Percentiles rank a stretch among this genome's conserved stretches.
Evolutionary conservation across 2,888 invertebrate genomes (phyloP).

Genomic region (Oasisia sp.): DNA sequence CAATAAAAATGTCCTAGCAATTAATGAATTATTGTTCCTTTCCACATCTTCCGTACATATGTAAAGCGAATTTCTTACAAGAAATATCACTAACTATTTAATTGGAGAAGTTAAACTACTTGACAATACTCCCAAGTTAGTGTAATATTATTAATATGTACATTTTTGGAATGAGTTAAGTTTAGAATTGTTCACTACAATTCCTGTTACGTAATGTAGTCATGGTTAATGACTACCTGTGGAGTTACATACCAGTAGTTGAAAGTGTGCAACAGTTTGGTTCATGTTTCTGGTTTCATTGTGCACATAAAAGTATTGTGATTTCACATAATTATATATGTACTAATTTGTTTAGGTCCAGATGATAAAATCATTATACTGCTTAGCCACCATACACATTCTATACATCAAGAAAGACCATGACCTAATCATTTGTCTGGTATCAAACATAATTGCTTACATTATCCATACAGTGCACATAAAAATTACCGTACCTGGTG

Average conservation of each 20-base stretch:
- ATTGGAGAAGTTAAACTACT: neutral
- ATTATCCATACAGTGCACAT: neutral
- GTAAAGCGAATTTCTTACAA: neutral
- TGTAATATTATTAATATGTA: no score
- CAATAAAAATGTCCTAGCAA: no score
- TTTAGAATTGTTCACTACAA: no score
- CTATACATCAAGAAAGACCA: neutral
- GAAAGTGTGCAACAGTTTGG: neutral
- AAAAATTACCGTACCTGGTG: neutral
- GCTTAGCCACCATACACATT: neutral
- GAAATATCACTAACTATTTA: neutral
- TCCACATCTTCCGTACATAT: no score
- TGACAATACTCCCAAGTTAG: no score
- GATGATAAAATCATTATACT: neutral
- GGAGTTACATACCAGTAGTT: no score
- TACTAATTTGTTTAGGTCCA: neutral
- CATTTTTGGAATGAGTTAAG: no score
- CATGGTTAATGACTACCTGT: no score
- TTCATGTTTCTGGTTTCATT: neutral
- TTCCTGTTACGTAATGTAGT: no score
- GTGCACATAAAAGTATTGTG: neutral
- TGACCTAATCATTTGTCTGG: neutral
- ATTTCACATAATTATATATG: neutral
- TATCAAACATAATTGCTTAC: neutral
- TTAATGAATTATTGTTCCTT: no score